Conservation (phyloP, 2,113 vertebrate species). For the Cyanistes caeruleus region DNA sequence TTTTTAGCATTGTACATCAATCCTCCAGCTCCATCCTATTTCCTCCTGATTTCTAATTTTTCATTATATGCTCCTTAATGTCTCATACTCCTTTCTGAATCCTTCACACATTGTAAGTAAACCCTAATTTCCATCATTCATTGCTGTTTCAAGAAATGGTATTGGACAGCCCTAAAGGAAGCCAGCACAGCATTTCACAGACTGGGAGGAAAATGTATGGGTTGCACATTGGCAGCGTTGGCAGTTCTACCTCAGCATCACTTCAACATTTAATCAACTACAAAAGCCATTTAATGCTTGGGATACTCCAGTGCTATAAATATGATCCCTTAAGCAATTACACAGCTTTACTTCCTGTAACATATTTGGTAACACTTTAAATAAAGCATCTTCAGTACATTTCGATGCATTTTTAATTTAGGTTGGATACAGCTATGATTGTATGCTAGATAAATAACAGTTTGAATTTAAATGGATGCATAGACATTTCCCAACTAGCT, state of each 20-base stretch:
- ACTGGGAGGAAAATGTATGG: neutral
- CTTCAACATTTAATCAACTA: constrained; percentile 57
- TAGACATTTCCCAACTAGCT: neutral
- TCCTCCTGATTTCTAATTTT: neutral
- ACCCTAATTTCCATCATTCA: neutral
- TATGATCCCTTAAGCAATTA: constrained; percentile 62
- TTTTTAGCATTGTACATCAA: neutral
- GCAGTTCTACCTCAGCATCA: constrained; percentile 20
- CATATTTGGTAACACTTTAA: constrained; percentile 61
- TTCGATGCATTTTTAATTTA: constrained; percentile 48
- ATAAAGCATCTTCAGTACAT: constrained; percentile 38
- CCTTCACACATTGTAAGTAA: neutral
- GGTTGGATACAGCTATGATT: constrained; percentile 7
- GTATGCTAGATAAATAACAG: constrained; percentile 21
- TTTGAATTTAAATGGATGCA: constrained; percentile 31
- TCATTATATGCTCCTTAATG: neutral
- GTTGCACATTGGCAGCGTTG: neutral
- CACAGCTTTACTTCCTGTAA: constrained; percentile 54
- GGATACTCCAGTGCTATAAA: constrained; percentile 48
- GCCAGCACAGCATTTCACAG: constrained; percentile 9
- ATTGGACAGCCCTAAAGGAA: neutral
- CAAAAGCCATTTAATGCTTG: constrained; percentile 60
- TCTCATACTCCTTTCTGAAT: neutral
- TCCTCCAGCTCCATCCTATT: neutral
- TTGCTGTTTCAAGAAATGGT: neutral